Conservation (phyloP, 2,113 vertebrate genomes). For the Chaenogobius annularis region DNA sequence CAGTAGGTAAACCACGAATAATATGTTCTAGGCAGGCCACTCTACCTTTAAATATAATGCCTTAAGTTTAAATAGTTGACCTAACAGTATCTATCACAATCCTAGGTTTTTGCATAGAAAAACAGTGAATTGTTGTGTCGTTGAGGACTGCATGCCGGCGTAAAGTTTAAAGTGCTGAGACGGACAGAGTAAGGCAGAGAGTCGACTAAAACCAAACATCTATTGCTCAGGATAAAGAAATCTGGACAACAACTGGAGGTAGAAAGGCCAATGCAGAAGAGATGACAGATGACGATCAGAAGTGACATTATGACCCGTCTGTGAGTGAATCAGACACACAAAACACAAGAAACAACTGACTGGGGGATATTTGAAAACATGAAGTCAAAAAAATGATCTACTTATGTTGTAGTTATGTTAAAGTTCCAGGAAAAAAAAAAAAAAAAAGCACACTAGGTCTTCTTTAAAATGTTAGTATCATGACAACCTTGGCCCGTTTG, state of each 20-base stretch:
- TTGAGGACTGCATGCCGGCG: constrained; percentile 29
- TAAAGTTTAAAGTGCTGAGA: constrained; percentile 68
- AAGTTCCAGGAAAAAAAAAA: too few relatives aligned
- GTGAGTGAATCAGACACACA: background rate
- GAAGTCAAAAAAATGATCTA: too few relatives aligned
- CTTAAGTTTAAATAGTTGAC: constrained; percentile 20
- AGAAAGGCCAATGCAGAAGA: constrained; percentile 30
- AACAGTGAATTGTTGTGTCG: constrained; percentile 44
- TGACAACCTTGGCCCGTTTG: too few relatives aligned
- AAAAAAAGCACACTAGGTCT: too few relatives aligned
- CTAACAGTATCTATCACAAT: constrained; percentile 29
- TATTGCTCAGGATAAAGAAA: constrained; percentile 64
- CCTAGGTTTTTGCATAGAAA: constrained; percentile 73
- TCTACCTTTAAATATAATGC: constrained; percentile 17
- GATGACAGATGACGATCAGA: background rate
- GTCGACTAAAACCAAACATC: constrained; percentile 48
- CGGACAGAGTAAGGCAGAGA: constrained; percentile 69
- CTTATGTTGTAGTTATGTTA: too few relatives aligned
- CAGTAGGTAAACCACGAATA: constrained; percentile 49
- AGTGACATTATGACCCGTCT: background rate
- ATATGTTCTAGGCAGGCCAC: constrained; percentile 17
- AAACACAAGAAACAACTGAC: too few relatives aligned
- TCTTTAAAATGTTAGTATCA: too few relatives aligned
- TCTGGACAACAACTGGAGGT: constrained; percentile 41
- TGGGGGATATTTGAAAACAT: too few relatives aligned